Evolutionary conservation across 2,888 invertebrate species (phyloP).

Genomic region (Drosophila mayaguana): DNA sequence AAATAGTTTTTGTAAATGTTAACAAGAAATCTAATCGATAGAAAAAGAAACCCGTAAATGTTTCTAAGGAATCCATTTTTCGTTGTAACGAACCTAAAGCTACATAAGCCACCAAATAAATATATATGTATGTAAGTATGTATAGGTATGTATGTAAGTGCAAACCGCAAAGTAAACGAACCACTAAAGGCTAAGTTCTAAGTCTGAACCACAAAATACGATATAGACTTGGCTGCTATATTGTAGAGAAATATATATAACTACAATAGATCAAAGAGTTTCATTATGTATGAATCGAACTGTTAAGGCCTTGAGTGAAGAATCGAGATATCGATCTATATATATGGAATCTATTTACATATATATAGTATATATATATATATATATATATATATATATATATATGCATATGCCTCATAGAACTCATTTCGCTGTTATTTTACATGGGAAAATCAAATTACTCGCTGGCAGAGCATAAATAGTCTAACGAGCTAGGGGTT

Average conservation of each 20-base stretch:
- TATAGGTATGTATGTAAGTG: background rate
- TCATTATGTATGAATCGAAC: background rate
- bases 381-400: background rate
- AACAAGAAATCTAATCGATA: background rate
- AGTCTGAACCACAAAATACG: background rate
- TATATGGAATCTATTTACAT: no score
- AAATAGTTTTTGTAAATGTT: background rate
- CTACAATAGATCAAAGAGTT: background rate
- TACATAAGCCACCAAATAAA: background rate
- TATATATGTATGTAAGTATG: no score
- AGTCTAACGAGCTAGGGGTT: conserved; percentile 6
- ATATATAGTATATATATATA: no score
- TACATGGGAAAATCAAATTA: background rate
- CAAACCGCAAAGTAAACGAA: background rate
- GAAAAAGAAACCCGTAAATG: background rate
- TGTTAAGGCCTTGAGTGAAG: background rate
- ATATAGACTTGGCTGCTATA: background rate
- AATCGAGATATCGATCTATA: background rate
- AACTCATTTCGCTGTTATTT: background rate
- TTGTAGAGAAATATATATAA: no score
- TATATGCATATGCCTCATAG: background rate
- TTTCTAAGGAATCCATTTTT: background rate
- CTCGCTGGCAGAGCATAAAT: background rate
- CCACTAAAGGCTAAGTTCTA: background rate
- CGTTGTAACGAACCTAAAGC: background rate